Conservation (phyloP, 2,888 invertebrate species). For the Thalpophila matura region DNA sequence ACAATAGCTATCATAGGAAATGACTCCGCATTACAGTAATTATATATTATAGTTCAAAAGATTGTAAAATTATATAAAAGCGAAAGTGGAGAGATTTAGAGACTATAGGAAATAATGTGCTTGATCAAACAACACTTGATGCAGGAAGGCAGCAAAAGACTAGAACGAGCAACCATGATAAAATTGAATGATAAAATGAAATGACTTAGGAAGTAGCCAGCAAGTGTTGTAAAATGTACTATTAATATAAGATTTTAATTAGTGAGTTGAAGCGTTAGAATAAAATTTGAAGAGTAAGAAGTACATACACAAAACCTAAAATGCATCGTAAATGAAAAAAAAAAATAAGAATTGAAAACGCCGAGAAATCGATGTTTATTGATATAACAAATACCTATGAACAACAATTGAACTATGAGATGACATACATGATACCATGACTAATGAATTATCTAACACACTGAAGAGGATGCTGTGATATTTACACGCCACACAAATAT, state of each 20-base stretch:
- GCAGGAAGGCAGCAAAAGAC: background rate
- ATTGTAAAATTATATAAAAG: slow-evolving; percentile 28
- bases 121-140: background rate
- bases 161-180: background rate
- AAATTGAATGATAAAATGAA: background rate
- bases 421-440: slow-evolving; percentile 7
- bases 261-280: too few relatives aligned
- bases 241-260: too few relatives aligned
- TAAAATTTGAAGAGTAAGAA: background rate
- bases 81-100: slow-evolving; percentile 18
- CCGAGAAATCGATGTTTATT: background rate
- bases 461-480: background rate
- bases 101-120: background rate
- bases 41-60: slow-evolving; percentile 18
- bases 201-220: background rate
- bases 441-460: slow-evolving; percentile 36
- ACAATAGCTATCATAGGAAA: slow-evolving; percentile 27
- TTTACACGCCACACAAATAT: slow-evolving; percentile 29
- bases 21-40: slow-evolving; percentile 43
- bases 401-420: background rate
- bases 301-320: background rate
- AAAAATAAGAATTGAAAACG: background rate
- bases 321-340: background rate
- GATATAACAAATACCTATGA: background rate
- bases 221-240: too few relatives aligned